A percentile compares a stretch with the other conserved stretches of the same genome.
phyloP scores from a whole-genome alignment of 2,113 vertebrate species.

The Delphinus delphis region DNA sequence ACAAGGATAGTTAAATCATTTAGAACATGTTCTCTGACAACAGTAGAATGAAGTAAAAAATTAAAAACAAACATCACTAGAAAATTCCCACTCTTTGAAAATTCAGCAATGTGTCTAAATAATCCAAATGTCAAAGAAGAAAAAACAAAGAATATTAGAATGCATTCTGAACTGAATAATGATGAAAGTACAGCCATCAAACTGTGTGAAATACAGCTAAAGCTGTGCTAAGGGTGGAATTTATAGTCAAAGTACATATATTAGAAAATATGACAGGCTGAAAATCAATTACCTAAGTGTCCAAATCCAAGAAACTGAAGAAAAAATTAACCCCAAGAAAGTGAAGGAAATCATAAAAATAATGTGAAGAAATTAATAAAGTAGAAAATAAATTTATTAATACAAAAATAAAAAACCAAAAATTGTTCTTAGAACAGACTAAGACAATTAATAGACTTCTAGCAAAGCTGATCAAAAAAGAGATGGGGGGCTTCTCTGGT shows the following conservation, averaged over 20 bases:
- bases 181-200: not conserved
- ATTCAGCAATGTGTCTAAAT: not conserved
- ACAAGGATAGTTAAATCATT: not conserved
- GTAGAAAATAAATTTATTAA: not conserved
- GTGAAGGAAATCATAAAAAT: not conserved
- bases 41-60: conserved; percentile 17
- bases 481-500: not conserved
- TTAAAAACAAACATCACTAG: not conserved
- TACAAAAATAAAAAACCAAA: not conserved
- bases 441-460: not conserved
- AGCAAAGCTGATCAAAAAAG: not conserved
- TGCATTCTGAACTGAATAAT: not conserved
- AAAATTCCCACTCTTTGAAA: not conserved
- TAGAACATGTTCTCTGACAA: not conserved
- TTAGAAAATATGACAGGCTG: not conserved
- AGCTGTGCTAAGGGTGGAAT: not conserved
- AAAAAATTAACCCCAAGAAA: not conserved
- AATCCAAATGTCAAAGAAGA: conserved; percentile 1
- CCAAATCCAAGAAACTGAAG: not conserved
- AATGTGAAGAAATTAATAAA: not conserved
- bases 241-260: not conserved
- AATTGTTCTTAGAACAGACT: not conserved
- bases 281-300: not conserved
- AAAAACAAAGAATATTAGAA: conserved; percentile 7
- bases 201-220: not conserved